A percentile compares a stretch with the other conserved stretches of the same genome.
These are phyloP conservation scores for Phragmatobia fuliginosa DNA, from an alignment of 2,888 invertebrate genomes.

Conservation along the genomic window DNA sequence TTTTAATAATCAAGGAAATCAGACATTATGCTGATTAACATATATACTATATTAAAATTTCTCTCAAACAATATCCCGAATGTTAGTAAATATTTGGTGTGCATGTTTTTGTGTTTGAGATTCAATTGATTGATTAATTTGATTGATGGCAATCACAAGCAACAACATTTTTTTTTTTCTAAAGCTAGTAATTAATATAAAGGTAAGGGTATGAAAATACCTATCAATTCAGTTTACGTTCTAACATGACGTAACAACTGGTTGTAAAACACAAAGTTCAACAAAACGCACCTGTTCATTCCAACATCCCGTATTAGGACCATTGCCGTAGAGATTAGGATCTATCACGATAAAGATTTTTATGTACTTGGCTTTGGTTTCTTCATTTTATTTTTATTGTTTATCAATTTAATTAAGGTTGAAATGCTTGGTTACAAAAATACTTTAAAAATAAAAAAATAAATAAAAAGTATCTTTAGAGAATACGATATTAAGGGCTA, in stretches of 20 bases:
- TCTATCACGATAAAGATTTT: not conserved
- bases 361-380: not conserved
- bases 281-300: constrained; percentile 25
- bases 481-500: no score
- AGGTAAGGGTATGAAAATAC: not conserved
- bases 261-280: constrained; percentile 13
- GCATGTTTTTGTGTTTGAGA: no score
- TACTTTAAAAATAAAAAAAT: no score
- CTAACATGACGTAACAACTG: not conserved
- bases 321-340: not conserved
- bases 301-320: not conserved
- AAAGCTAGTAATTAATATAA: not conserved
- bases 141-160: no score
- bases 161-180: no score
- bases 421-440: no score
- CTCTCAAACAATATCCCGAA: not conserved
- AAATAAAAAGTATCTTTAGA: no score
- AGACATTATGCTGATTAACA: not conserved
- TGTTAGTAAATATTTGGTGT: not conserved
- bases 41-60: not conserved
- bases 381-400: not conserved
- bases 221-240: not conserved
- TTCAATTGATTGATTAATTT: no score
- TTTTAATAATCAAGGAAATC: not conserved
- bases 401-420: no score